Evolutionary conservation across 2,113 vertebrate species (phyloP).

Genomic region (Marmota monax): DNA sequence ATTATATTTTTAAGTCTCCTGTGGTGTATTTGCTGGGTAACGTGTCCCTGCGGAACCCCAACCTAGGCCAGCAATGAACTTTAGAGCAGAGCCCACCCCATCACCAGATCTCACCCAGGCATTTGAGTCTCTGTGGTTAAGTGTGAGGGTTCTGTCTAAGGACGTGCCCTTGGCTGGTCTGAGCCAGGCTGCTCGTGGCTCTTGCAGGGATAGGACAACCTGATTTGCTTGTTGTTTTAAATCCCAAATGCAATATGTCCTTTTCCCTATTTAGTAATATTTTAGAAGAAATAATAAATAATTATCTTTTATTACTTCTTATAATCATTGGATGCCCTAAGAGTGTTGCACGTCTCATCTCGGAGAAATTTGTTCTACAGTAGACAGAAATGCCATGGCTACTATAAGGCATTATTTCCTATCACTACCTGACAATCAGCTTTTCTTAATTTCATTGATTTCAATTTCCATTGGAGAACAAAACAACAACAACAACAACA

Average conservation of each 20-base stretch:
- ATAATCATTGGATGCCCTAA: background rate
- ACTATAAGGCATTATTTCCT: background rate
- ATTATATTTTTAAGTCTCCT: background rate
- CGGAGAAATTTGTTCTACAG: background rate
- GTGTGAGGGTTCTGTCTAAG: fast-evolving
- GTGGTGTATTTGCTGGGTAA: background rate
- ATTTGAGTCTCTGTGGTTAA: background rate
- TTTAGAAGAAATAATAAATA: background rate
- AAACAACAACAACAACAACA: background rate
- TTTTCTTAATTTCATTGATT: background rate
- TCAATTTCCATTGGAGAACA: background rate
- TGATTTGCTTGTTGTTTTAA: background rate
- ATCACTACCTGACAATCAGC: background rate
- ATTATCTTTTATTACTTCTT: background rate
- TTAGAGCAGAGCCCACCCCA: background rate
- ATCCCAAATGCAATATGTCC: background rate
- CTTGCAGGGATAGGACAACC: background rate
- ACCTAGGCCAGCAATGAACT: background rate
- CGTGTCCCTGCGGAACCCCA: background rate
- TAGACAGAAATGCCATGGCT: background rate
- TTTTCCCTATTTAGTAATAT: background rate
- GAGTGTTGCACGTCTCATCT: background rate
- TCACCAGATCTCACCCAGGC: background rate
- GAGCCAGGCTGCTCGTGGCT: background rate
- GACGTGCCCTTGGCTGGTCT: background rate